A percentile compares a stretch with the other conserved stretches of the same genome.
These are phyloP conservation scores for Knipowitschia caucasica DNA, from an alignment of 2,797 vertebrate genomes.

Conservation along the genomic window DNA sequence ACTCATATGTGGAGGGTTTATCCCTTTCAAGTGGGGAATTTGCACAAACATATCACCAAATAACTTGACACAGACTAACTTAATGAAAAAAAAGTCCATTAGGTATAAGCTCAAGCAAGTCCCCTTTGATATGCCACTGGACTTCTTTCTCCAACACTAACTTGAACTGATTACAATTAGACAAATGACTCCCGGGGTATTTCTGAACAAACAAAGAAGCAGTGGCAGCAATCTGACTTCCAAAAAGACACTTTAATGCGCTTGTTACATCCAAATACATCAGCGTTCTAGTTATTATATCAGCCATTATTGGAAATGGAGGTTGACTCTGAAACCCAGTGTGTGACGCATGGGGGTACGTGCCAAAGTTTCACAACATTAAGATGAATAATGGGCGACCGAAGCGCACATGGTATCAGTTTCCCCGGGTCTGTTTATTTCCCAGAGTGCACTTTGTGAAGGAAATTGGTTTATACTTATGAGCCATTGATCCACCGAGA, in stretches of 20 bases:
- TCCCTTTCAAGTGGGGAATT: no score
- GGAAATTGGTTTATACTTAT: conserved; percentile 77
- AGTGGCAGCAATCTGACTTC: not conserved
- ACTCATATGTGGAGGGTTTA: no score
- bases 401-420: conserved; percentile 40
- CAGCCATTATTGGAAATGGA: conserved; percentile 14
- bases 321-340: conserved; percentile 40
- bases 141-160: not conserved
- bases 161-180: not conserved
- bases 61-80: not conserved
- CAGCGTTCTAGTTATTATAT: not conserved
- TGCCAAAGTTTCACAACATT: conserved; percentile 51
- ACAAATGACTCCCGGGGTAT: not conserved
- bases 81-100: not conserved
- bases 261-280: conserved; percentile 2
- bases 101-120: not conserved
- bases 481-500: conserved; percentile 72
- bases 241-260: conserved; percentile 9
- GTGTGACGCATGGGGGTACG: conserved; percentile 29
- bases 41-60: not conserved
- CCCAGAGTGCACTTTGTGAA: conserved; percentile 69
- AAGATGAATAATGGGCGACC: conserved; percentile 52
- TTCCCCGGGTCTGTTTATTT: conserved; percentile 63
- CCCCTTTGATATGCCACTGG: not conserved
- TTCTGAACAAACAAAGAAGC: not conserved